Percentiles rank a stretch among this genome's conserved stretches.
Evolutionary conservation across 2,888 invertebrate genomes (phyloP).

Genomic region (Pyrocoelia pectoralis): DNA sequence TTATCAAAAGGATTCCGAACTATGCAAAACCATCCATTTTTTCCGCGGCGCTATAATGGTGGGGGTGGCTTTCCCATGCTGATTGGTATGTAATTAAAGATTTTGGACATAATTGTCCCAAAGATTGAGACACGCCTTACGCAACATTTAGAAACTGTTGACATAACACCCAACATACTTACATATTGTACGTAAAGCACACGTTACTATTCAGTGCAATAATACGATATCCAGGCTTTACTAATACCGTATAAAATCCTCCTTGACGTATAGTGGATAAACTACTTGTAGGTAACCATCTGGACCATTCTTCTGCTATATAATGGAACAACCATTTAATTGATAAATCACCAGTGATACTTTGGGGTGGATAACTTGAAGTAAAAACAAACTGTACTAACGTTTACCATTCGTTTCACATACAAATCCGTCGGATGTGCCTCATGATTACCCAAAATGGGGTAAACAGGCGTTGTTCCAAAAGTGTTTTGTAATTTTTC

Average conservation of each 20-base stretch:
- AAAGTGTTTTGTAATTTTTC: slow-evolving; percentile 58
- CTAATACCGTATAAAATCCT: slow-evolving; percentile 76
- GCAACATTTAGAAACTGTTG: too few relatives aligned
- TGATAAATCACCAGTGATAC: slow-evolving; percentile 56
- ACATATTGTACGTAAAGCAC: slow-evolving; percentile 63
- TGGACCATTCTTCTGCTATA: slow-evolving; percentile 72
- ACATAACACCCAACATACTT: too few relatives aligned
- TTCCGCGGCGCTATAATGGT: too few relatives aligned
- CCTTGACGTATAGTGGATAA: slow-evolving; percentile 66
- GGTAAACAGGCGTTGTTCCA: slow-evolving; percentile 64
- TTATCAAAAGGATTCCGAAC: too few relatives aligned
- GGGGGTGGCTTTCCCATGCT: too few relatives aligned
- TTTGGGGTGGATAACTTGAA: slow-evolving; percentile 64
- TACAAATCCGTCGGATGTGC: slow-evolving; percentile 55
- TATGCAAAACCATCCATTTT: too few relatives aligned
- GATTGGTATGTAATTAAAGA: too few relatives aligned
- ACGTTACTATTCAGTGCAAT: slow-evolving; percentile 81
- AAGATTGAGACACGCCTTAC: too few relatives aligned
- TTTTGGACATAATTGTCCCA: too few relatives aligned
- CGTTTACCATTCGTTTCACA: not conserved
- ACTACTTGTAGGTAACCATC: slow-evolving; percentile 72
- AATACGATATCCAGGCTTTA: slow-evolving; percentile 72
- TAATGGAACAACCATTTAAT: slow-evolving; percentile 78
- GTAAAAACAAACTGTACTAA: not conserved
- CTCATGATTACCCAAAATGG: slow-evolving; percentile 76